Percentiles rank a stretch among this genome's conserved stretches.
phyloP scores from a whole-genome alignment of 2,888 invertebrate species.

The Hydroisotoma schaefferi region DNA sequence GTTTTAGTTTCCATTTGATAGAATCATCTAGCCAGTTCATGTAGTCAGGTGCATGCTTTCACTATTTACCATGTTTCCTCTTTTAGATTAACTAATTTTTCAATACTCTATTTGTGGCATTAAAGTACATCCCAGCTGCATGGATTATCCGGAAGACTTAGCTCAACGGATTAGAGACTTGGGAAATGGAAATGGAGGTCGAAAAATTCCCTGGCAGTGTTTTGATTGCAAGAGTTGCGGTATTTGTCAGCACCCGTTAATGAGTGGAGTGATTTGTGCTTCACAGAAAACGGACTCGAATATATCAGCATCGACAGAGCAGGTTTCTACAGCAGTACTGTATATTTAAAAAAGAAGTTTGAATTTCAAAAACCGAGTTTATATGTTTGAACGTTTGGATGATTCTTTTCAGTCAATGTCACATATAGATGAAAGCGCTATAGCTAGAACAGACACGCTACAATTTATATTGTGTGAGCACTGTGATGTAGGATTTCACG shows the following conservation, averaged over 20 bases:
- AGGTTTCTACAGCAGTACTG: no score
- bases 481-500: slow-evolving; percentile 37
- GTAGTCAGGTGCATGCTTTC: no score
- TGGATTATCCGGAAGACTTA: slow-evolving; percentile 55
- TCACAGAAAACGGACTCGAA: no score
- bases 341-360: no score
- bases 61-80: no score
- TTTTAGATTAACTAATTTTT: neutral
- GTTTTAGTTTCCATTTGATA: no score
- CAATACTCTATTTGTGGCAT: slow-evolving; percentile 15
- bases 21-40: neutral
- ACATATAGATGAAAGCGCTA: slow-evolving; percentile 8
- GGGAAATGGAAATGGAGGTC: slow-evolving; percentile 48
- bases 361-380: no score
- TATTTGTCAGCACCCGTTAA: slow-evolving; percentile 75
- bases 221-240: slow-evolving; percentile 84
- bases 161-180: slow-evolving; percentile 50
- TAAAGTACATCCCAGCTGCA: slow-evolving; percentile 56
- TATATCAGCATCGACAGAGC: no score
- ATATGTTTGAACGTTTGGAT: no score
- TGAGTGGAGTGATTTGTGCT: no score
- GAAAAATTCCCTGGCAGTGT: slow-evolving; percentile 68
- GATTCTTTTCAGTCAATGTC: slow-evolving; percentile 10
- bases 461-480: slow-evolving; percentile 22
- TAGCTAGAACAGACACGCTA: slow-evolving; percentile 19